phyloP scores from a whole-genome alignment of 2,797 vertebrate species.

The Gadopsis bispinosus region DNA sequence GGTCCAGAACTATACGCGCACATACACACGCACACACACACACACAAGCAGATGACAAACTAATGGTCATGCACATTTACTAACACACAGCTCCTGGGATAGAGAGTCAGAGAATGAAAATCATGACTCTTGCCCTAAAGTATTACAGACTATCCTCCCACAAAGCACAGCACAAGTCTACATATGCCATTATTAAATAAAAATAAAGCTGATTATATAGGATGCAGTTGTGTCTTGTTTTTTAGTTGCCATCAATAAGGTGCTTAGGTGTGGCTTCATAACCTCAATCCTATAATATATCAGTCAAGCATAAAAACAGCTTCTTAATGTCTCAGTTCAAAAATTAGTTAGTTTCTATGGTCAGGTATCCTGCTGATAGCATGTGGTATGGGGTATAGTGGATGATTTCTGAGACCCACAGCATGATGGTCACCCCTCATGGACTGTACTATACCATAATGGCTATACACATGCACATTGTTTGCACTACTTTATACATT shows the following conservation, averaged over 20 bases:
- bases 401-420: no score
- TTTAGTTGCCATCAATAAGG: background rate
- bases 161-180: background rate
- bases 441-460: no score
- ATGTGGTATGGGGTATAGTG: background rate
- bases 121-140: background rate
- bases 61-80: background rate
- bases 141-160: background rate
- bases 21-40: constrained; percentile 10
- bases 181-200: background rate
- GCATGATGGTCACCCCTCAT: no score
- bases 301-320: background rate
- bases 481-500: no score
- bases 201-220: background rate
- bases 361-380: background rate
- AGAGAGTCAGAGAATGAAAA: constrained; percentile 23
- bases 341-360: no score
- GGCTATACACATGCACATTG: no score
- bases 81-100: background rate
- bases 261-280: background rate
- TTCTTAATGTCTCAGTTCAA: background rate
- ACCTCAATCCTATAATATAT: background rate
- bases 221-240: background rate
- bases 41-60: background rate
- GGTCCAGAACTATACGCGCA: constrained; percentile 1